These are phyloP conservation scores for Iphiclides podalirius DNA, from an alignment of 2,888 invertebrate species.

Conservation along the genomic window DNA sequence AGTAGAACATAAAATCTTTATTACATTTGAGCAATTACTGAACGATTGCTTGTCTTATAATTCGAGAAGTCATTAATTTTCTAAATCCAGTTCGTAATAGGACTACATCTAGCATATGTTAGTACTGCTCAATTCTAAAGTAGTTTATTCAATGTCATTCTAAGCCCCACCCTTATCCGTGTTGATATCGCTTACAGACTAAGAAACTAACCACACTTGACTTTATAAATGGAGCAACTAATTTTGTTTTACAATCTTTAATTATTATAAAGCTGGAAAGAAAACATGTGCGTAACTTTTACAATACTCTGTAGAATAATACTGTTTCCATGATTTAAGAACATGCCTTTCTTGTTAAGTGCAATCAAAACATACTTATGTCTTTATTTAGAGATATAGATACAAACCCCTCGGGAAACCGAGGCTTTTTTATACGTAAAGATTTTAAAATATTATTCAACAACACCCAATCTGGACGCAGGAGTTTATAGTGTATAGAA, in stretches of 20 bases:
- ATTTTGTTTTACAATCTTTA: background rate
- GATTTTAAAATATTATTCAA: no score
- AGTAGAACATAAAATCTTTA: constrained; percentile 16
- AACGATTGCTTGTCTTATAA: constrained; percentile 8
- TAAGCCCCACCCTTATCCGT: constrained; percentile 5
- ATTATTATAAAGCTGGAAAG: no score
- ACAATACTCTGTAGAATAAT: no score
- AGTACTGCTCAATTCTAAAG: constrained; percentile 1
- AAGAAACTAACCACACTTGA: background rate
- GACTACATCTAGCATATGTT: constrained; percentile 8
- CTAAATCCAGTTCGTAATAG: constrained; percentile 11
- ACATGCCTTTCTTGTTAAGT: no score
- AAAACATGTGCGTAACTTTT: no score
- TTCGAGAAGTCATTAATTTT: constrained; percentile 11
- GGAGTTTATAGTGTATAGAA: constrained; percentile 2
- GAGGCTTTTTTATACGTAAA: no score
- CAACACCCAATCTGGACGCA: background rate
- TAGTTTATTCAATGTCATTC: constrained; percentile 12
- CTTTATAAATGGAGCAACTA: background rate
- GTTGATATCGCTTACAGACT: background rate
- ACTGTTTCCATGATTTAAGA: no score
- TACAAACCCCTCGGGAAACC: no score
- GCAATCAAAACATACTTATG: no score
- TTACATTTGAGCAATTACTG: constrained; percentile 11
- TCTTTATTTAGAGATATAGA: no score